These are phyloP conservation scores for Oceanodroma leucorhoa DNA, from an alignment of 2,797 vertebrate species.

Conservation along the genomic window DNA sequence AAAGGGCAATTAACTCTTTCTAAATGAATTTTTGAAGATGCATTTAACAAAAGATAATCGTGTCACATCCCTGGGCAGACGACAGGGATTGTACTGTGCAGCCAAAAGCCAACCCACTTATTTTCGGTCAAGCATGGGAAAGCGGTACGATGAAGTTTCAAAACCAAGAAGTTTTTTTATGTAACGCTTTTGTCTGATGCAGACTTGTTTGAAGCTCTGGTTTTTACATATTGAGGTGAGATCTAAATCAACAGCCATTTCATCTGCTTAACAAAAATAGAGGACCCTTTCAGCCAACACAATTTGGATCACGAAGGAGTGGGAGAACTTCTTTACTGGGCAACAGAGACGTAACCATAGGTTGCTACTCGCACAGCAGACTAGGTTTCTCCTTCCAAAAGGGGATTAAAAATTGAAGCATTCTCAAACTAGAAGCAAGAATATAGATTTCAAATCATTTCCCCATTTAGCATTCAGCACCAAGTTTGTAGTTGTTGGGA, in stretches of 20 bases:
- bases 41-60: constrained; percentile 32
- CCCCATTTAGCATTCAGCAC: neutral
- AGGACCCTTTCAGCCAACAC: neutral
- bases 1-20: constrained; percentile 83
- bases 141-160: constrained; percentile 16
- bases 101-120: constrained; percentile 22
- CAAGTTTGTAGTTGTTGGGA: neutral
- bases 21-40: constrained; percentile 64
- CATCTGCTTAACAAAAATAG: neutral
- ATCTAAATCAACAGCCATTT: neutral
- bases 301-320: neutral
- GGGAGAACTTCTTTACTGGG: neutral
- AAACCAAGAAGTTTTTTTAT: constrained; percentile 20
- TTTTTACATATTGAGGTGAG: neutral
- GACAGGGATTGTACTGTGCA: constrained; percentile 77
- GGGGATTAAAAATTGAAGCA: neutral
- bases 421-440: neutral
- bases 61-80: constrained; percentile 39
- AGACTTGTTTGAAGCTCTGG: neutral
- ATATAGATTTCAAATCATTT: neutral
- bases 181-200: neutral
- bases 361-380: neutral
- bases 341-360: neutral
- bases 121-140: constrained; percentile 49
- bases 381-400: neutral